Evolutionary conservation across 2,888 invertebrate species (phyloP), one percentile per base, ranked within the genome.

Genomic region (Pristionchus mayeri): DNA sequence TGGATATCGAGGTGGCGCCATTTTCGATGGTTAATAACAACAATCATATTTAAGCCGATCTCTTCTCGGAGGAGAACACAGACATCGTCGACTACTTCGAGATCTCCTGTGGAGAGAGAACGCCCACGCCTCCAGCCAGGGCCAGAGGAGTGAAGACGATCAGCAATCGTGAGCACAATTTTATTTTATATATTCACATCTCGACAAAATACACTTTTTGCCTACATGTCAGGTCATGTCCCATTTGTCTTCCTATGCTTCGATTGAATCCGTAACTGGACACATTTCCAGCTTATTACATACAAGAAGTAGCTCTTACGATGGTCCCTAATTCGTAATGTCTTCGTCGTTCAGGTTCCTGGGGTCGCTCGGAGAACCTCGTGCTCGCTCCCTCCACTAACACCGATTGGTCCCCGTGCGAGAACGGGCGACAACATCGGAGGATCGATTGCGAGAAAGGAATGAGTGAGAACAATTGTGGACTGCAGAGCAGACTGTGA

Each of bases 41-140:
- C 57, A 21, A 80, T 60, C 2, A 16, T 34, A 37, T 67, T 67
- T 18, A 34, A 67, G 67, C 18, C 11, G 89, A 89, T 30, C 81
- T 93, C 27, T 93, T 93, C 87, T 88, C 91, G 9, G 89, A 89
- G 37, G 93, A 93, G 84, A 90, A 90, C 54, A 90, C 91, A 9
- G 93, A 93, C 85, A 90, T 92, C 37, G 93, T 93, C 11, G 93
- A 92, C 85, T 92, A 92, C 84, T 92, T 92, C 82, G 92, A 92
- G 80, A 90, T 92, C 7, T 88, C 85, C 18, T 91, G 91, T 75
- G 76, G 54, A 13, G 57, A 67, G 24, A 27, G 82, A 63, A 44
- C 84, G 34, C 75, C 75, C n/a, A 57, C 40, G 34, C 78, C 75
- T 16, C 37, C 79, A 34, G 44, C 34, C 13, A 67, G 18, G 21